Base-by-base conservation (phyloP, 2,888 invertebrate species). In the Aplocera efformata region DNA sequence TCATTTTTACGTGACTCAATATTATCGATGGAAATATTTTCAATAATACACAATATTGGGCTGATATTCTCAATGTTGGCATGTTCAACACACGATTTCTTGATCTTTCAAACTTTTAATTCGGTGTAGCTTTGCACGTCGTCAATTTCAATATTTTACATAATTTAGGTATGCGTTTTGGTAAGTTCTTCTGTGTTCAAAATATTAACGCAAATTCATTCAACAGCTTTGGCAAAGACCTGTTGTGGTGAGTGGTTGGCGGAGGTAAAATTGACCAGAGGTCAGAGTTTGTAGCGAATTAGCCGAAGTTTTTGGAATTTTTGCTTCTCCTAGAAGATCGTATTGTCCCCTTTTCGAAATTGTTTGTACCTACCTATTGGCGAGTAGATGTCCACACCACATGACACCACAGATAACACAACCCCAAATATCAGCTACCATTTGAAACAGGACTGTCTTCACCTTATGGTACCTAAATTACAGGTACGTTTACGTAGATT, bases 211-310 rank as follows among this genome's bases (percentile, higher is more conserved):
- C 55, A 63, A 72, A 67, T 86, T 85, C 68, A 64, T 84, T 85
- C 76, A 73, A 86, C 88, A 88, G 88, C 81, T 88, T 88, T 69
- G 86, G 88, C 77, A 86, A 88, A 84, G 88, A 88, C 76, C 82
- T 81, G 72, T 82, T 86, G 72, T 88, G 88, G 88, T 88, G 84
- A 88, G 88, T 88, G 70, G 62, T 72, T 63, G 70, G 75, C 65
- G 54, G 72, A 86, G 86, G 84, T 85, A 84, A 82, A 68, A 52
- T 56, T 48, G 68, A 26, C 27, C 81, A 82, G 79, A 75, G 48
- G 58, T 60, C 67, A 60, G 60, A 63, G 55, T 62, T 60, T 47
- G 75, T 84, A 81, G 80, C 66, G 66, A 62, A 43, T 70, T 85
- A 84, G 84, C 75, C 53, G 65, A 74, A 51, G 62, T 68, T 69